Conservation (phyloP, 2,113 vertebrate species). For the Nanger granti region DNA sequence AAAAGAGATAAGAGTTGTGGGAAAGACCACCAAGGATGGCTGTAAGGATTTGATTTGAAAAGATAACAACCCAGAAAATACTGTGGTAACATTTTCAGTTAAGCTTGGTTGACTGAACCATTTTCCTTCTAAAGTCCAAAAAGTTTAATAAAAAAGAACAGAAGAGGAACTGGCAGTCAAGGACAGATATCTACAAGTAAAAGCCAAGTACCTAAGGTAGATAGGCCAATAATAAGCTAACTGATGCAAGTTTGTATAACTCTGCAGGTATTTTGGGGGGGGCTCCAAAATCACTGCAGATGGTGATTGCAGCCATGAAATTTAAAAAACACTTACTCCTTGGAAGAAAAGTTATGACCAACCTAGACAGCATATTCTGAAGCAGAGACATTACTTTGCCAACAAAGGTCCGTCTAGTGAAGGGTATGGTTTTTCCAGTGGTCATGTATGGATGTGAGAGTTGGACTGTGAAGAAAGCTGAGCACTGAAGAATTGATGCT, state of each 20-base stretch:
- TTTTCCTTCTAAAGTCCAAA: background rate
- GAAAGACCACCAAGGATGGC: background rate
- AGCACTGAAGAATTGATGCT: no score
- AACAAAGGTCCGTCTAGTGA: no score
- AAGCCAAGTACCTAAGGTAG: background rate
- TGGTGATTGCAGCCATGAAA: no score
- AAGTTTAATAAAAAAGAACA: background rate
- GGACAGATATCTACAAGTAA: background rate
- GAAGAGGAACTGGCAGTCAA: background rate
- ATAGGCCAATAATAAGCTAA: background rate
- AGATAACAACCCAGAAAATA: background rate
- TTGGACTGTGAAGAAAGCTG: no score
- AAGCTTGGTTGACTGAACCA: background rate
- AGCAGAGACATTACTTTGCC: no score
- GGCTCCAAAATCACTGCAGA: no score
- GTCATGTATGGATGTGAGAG: no score
- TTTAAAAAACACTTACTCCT: no score
- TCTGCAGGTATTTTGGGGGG: accelerated
- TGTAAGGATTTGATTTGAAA: background rate
- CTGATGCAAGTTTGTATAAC: background rate
- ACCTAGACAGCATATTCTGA: no score
- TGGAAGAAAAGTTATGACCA: no score
- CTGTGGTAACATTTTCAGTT: background rate
- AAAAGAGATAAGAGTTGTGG: background rate
- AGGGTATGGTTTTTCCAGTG: no score